Evolutionary conservation across 1,140 invertebrate genomes (phyloP), one percentile per base, ranked within the genome.

Genomic region (Drosophila paulistorum): DNA sequence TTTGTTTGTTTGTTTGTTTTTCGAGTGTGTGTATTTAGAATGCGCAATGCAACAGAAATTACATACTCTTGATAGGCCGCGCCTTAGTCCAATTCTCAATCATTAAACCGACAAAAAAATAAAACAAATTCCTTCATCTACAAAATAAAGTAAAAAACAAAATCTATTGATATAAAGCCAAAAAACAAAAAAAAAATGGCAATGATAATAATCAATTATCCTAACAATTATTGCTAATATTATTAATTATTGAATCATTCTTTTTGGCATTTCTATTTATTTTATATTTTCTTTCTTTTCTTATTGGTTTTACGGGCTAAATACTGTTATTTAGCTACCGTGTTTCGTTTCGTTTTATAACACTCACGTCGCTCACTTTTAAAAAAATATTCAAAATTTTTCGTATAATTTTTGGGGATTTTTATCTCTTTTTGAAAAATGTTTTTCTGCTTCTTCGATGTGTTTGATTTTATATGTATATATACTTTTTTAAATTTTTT

Each of bases 41-140:
- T 86, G 75, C 77, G 81, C 78, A 79, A 41, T 77, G 80, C 59
- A 74, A 86, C 79, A 79, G 76, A 86, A 89, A 84, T 87, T 83
- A 89, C 80, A 80, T 74, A 60, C 71, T 77, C 71, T 79, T 66
- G 75, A 81, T 68, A 74, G 77, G 84, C 84, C 84, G 84, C 84
- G 81, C 84, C 84, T 87, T 73, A 79, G 68, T 78, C 76, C 74
- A 77, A 70, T 77, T 77, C 82, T 72, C 73, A 71, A 68, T 78
- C 71, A 59, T 71, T 68, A 71, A 65, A 60, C 69, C 65, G 66
- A 65, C 62, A 54, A 62, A 54, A 62, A 30, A 14, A 45, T 39
- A 61, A 57, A 57, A 55, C 35, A 62, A 78, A 74, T 74, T 77
- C 74, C 66, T 74, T 54, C 11, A 37, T 33, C 39, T 37, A 4